Evolutionary conservation across 2,113 vertebrate genomes (phyloP).

Genomic region (Sceloporus tristichus): DNA sequence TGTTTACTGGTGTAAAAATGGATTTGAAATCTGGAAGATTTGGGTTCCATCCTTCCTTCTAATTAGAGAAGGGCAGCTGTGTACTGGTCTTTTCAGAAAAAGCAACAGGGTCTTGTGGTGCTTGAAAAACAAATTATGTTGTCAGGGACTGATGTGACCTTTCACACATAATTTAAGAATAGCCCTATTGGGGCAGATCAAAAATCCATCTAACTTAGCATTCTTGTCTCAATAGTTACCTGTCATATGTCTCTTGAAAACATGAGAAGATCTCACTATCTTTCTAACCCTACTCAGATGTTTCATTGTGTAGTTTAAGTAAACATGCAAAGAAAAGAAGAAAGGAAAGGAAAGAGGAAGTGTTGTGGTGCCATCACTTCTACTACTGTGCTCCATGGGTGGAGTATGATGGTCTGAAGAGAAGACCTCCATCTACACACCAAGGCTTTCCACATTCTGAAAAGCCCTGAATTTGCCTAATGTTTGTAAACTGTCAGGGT

Average conservation of each 20-base stretch:
- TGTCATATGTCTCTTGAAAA: background rate
- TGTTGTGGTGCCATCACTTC: no score
- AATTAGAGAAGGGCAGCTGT: background rate
- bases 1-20: slow-evolving; percentile 17
- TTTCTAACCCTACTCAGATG: no score
- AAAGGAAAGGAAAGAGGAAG: no score
- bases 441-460: no score
- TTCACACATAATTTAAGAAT: slow-evolving; percentile 7
- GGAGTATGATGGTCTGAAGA: no score
- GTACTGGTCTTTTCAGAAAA: background rate
- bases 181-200: background rate
- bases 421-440: no score
- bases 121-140: slow-evolving; percentile 13
- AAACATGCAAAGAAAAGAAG: no score
- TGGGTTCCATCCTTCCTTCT: background rate
- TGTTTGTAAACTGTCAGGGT: no score
- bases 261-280: background rate
- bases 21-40: background rate
- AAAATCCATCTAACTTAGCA: slow-evolving; percentile 2
- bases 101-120: background rate
- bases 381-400: no score
- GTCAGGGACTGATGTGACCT: slow-evolving; percentile 1
- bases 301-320: no score
- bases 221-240: background rate
- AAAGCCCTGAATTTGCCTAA: no score